Percentiles rank a stretch among this genome's conserved stretches.
These are phyloP conservation scores for Heliconius sara DNA, from an alignment of 2,888 invertebrate genomes.

Conservation along the genomic window DNA sequence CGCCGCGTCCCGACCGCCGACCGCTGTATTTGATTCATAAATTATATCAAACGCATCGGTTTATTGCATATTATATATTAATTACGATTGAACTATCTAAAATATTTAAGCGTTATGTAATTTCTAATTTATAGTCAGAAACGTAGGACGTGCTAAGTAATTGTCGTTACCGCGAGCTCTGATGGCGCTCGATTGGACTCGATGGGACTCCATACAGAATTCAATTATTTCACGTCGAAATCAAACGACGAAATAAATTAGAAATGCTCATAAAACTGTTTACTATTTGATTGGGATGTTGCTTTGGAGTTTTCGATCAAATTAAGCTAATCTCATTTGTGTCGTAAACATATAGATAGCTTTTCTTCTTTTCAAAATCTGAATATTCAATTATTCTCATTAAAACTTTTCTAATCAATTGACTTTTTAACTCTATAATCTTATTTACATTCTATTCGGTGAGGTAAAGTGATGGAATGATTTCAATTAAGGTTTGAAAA, in stretches of 20 bases:
- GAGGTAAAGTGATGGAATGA: not conserved
- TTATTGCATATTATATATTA: constrained; percentile 44
- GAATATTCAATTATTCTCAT: not conserved
- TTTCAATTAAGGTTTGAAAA: constrained; percentile 5
- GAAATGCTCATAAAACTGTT: constrained; percentile 39
- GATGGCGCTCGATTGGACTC: constrained; percentile 17
- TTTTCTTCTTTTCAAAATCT: constrained; percentile 7
- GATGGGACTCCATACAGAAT: constrained; percentile 18
- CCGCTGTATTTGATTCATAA: constrained; percentile 33
- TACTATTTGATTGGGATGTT: constrained; percentile 37
- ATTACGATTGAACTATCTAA: constrained; percentile 34
- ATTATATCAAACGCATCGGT: constrained; percentile 34
- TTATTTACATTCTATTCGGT: constrained; percentile 8
- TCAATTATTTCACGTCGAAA: constrained; percentile 41
- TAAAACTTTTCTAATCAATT: not conserved
- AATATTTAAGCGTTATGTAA: constrained; percentile 41
- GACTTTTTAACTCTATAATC: constrained; percentile 2
- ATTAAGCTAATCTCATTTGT: constrained; percentile 35
- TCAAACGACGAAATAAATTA: constrained; percentile 38
- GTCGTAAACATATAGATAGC: constrained; percentile 20
- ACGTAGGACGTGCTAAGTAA: constrained; percentile 31
- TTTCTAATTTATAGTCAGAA: constrained; percentile 31
- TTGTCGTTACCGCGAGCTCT: constrained; percentile 23
- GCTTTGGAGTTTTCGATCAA: constrained; percentile 25
- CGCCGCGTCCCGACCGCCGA: constrained; percentile 26